Evolutionary conservation across 64 coral and sea anemone species (phyloP).

Genomic region (Dendrophyllia cribrosa): DNA sequence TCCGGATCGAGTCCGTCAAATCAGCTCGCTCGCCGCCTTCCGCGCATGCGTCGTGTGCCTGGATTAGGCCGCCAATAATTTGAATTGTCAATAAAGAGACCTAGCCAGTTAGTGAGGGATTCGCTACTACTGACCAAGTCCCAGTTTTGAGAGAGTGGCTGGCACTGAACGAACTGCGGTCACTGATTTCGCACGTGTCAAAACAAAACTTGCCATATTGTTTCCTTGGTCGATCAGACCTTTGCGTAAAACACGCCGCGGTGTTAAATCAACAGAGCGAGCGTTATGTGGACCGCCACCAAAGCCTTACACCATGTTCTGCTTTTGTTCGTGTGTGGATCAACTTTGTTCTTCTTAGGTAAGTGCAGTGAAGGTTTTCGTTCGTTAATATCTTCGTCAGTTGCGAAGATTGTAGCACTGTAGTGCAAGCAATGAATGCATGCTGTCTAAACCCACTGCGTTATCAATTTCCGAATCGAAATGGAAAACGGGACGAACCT

Average conservation of each 20-base stretch:
- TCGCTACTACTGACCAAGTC: not conserved
- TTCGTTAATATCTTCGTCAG: not conserved
- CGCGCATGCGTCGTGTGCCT: conserved; percentile 18
- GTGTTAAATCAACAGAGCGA: not conserved
- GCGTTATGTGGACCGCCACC: conserved; percentile 5
- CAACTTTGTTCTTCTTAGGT: conserved; percentile 26
- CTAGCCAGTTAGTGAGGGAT: not conserved
- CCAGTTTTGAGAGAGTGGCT: not conserved
- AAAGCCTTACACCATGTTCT: not conserved
- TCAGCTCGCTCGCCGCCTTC: not conserved
- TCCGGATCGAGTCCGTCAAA: not conserved
- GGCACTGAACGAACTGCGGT: not conserved
- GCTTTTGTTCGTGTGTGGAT: conserved; percentile 17
- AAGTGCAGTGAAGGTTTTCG: not conserved
- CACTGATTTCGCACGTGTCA: conserved; percentile 1
- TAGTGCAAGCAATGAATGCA: not conserved
- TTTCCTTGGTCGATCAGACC: conserved; percentile 8
- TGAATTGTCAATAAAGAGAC: conserved; percentile 17
- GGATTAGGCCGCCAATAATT: not conserved
- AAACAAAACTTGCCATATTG: conserved; percentile 42
- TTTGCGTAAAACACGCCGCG: not conserved
- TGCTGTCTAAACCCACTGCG: not conserved
- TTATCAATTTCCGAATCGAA: not conserved
- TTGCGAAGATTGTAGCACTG: not conserved
- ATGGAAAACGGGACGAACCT: not conserved